Base-by-base conservation (phyloP, 2,797 vertebrate species). In the Clarias platycephalus region DNA sequence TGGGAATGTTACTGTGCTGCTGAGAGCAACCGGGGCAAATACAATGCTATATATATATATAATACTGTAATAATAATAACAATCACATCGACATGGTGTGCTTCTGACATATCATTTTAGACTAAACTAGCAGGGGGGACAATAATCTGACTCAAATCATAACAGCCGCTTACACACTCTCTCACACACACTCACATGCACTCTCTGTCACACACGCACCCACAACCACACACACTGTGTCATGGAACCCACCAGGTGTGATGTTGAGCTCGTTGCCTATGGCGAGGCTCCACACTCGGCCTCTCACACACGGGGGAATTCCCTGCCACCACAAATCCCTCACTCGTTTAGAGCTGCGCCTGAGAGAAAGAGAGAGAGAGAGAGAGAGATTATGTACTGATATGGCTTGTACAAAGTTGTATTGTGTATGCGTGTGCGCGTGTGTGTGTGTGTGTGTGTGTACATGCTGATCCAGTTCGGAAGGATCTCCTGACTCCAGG, bases 301-400 rank as follows among this genome's bases (percentile, higher is more conserved):
- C 97, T 85, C 97, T 91, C 87, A 99, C 97, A 0, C 97, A 98
- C 0, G 97, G 97, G 0, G 97, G 97, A 77, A 99, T 95, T 26
- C 97, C 97, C 92, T 98, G 97, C 97, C 97, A 99, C 97, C 97
- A 99, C 0, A 99, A 92, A 66, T 98, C 97, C 63, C 96, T 95
- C 20, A 96, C 97, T 53, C 96, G 94, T 20, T 96, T 94, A 28
- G 96, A 96, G n/a, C 95, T 95, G 37, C 95, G 96, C 96, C 97
- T 98, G 89, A 82, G 15, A 49, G 26, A 82, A 89, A 82, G 15
- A 49, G 26, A 82, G 16, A 49, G 28, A 63, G 57, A 78, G 31
- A 40, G 34, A 64, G 24, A 64, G 16, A 80, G 10, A 8, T 10
- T 10, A 40, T 24, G 34, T 1, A 40, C 67, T 37, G 34, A 12